A percentile compares a stretch with the other conserved stretches of the same genome.
phyloP scores from a whole-genome alignment of 2,113 vertebrate genomes.

The Pituophis catenifer region DNA sequence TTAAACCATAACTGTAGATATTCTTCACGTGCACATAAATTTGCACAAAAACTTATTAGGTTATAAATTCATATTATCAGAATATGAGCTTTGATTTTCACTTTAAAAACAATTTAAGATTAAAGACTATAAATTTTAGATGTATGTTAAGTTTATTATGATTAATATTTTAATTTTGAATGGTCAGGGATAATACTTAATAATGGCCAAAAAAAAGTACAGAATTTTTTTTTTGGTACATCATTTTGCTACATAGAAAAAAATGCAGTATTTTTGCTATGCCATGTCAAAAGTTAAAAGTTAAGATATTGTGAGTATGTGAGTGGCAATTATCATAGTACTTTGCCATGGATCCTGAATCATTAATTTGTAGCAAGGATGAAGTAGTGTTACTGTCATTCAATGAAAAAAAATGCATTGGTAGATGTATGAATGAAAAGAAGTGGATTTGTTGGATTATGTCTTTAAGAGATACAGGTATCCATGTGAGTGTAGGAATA shows the following conservation, averaged over 20 bases:
- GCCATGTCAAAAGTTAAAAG: not conserved
- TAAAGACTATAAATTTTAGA: not conserved
- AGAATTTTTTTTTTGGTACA: not conserved
- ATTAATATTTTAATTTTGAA: not conserved
- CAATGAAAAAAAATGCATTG: not conserved
- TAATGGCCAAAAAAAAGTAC: not conserved
- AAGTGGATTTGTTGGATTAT: not conserved
- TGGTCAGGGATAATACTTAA: not conserved
- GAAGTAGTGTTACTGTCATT: not conserved
- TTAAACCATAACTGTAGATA: conserved; percentile 1
- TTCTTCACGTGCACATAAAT: not conserved
- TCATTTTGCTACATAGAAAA: not conserved
- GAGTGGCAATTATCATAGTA: not conserved
- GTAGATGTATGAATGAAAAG: not conserved
- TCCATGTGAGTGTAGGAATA: not conserved
- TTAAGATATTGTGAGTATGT: not conserved
- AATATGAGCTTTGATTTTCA: not conserved
- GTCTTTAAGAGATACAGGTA: not conserved
- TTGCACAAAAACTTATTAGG: conserved; percentile 15
- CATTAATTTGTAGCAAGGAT: not conserved
- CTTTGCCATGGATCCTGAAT: not conserved
- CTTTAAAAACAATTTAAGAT: not conserved
- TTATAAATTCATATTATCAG: not conserved
- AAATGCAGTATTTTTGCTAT: not conserved
- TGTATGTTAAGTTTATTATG: not conserved